phyloP scores from a whole-genome alignment of 2,113 vertebrate genomes.

The Scopus umbretta region DNA sequence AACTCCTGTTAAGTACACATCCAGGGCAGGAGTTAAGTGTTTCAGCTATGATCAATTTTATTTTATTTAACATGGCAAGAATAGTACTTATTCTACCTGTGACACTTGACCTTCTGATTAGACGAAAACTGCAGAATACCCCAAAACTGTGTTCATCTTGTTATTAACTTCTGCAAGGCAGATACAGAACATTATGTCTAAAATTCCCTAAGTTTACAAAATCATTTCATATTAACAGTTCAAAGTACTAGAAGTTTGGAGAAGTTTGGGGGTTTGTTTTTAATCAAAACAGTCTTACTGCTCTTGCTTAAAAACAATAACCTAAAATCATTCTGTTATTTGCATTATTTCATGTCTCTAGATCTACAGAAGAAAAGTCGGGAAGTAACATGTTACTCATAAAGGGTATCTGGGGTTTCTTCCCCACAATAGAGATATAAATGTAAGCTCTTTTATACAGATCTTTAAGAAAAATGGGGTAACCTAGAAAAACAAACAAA shows the following conservation, averaged over 20 bases:
- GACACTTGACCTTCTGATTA: not conserved
- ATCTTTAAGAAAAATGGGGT: not conserved
- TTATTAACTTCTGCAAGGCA: not conserved
- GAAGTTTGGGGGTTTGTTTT: not conserved
- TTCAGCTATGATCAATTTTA: not conserved
- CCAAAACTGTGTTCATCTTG: not conserved
- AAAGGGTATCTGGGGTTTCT: not conserved
- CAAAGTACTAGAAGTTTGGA: not conserved
- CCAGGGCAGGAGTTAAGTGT: not conserved
- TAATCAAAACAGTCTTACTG: not conserved
- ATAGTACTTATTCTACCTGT: not conserved
- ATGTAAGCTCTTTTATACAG: not conserved
- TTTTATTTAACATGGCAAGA: not conserved
- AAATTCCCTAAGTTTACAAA: not conserved
- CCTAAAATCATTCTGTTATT: not conserved
- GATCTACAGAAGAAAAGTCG: not conserved
- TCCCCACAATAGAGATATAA: not conserved
- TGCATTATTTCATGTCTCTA: not conserved
- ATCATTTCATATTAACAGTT: not conserved
- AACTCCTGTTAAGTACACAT: not conserved
- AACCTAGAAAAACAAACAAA: not conserved
- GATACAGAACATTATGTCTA: not conserved
- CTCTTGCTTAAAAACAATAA: not conserved
- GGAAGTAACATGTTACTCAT: not conserved
- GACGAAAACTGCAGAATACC: not conserved